These are phyloP conservation scores for Dinoponera quadriceps DNA, from an alignment of 1,140 invertebrate genomes.

Conservation along the genomic window DNA sequence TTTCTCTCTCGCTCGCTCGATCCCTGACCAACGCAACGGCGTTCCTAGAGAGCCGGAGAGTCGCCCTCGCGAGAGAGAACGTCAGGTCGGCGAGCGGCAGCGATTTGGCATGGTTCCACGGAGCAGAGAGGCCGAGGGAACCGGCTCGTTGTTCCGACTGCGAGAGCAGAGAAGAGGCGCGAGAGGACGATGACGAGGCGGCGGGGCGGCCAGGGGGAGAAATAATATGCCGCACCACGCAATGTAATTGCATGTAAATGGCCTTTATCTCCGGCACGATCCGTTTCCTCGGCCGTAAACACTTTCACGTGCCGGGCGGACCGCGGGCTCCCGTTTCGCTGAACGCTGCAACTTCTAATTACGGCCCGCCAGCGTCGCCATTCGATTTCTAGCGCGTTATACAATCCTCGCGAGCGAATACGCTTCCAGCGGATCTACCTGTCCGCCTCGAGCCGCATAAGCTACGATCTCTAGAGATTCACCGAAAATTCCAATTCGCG, in stretches of 20 bases:
- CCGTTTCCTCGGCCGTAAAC: constrained; percentile 80
- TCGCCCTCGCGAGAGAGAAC: not conserved
- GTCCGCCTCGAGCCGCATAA: not conserved
- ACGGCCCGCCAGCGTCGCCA: constrained; percentile 48
- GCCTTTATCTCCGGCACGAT: constrained; percentile 80
- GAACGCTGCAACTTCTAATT: constrained; percentile 71
- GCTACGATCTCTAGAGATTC: constrained; percentile 3
- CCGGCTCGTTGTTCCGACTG: not conserved
- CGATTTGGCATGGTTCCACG: constrained; percentile 60
- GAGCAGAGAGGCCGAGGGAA: not conserved
- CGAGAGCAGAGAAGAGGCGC: constrained; percentile 27
- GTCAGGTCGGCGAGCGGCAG: not conserved
- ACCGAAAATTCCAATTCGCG: constrained; percentile 61
- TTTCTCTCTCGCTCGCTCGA: not conserved
- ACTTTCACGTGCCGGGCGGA: constrained; percentile 78
- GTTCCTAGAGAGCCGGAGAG: not conserved
- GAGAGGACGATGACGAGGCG: not conserved
- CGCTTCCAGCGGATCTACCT: constrained; percentile 2
- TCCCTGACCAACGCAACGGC: constrained; percentile 45
- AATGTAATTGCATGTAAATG: constrained; percentile 83
- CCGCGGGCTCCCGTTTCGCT: constrained; percentile 66
- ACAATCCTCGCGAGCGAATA: constrained; percentile 49
- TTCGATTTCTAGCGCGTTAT: constrained; percentile 74
- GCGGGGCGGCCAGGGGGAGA: constrained; percentile 40
- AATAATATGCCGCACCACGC: constrained; percentile 76